Evolutionary conservation across 2,888 invertebrate species (phyloP).

Genomic region (Hetaerina titia): DNA sequence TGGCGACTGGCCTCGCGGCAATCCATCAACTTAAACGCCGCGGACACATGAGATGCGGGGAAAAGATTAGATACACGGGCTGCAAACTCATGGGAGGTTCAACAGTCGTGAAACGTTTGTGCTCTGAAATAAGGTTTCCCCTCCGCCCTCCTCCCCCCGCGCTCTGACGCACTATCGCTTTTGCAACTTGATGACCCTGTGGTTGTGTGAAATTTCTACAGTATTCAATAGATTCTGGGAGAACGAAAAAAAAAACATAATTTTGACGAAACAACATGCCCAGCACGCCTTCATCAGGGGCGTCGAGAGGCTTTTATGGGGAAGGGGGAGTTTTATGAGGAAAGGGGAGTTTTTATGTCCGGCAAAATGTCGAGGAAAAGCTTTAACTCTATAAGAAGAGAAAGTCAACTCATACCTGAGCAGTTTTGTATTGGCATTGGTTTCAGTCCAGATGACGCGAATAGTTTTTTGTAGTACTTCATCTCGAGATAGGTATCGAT

Average conservation of each 20-base stretch:
- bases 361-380: too few relatives aligned
- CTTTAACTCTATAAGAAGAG: too few relatives aligned
- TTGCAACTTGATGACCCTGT: not conserved
- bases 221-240: not conserved
- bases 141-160: not conserved
- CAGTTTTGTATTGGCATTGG: too few relatives aligned
- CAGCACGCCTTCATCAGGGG: too few relatives aligned
- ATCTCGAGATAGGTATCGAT: too few relatives aligned
- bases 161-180: not conserved
- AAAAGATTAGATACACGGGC: not conserved
- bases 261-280: not conserved
- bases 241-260: not conserved
- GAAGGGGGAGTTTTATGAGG: too few relatives aligned
- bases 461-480: too few relatives aligned
- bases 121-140: not conserved
- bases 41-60: not conserved
- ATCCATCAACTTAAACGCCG: constrained; percentile 30
- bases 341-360: too few relatives aligned
- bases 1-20: constrained; percentile 1
- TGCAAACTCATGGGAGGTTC: constrained; percentile 12
- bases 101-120: constrained; percentile 30
- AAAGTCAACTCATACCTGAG: too few relatives aligned
- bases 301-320: too few relatives aligned
- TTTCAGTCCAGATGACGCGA: too few relatives aligned
- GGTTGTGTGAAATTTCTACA: not conserved